phyloP scores from a whole-genome alignment of 1,140 invertebrate genomes.

The Fopius arisanus region DNA sequence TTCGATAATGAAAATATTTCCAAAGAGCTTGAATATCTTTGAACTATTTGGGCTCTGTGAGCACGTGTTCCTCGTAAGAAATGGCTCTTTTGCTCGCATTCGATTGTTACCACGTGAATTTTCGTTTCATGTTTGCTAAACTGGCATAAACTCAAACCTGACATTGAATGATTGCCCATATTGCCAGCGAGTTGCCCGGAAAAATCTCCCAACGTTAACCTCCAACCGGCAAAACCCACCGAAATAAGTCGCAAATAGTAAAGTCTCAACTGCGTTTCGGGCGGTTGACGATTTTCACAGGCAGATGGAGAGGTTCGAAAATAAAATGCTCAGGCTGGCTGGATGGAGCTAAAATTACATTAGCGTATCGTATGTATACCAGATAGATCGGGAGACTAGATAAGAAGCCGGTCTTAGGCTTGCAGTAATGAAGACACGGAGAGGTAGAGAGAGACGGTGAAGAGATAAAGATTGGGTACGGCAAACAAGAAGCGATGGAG shows the following conservation, averaged over 20 bases:
- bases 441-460: background rate
- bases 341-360: constrained; percentile 27
- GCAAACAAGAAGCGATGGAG: background rate
- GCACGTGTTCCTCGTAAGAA: background rate
- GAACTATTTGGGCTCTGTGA: background rate
- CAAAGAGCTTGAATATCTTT: too few relatives aligned
- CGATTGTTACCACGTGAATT: constrained; percentile 4
- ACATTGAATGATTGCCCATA: constrained; percentile 9
- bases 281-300: constrained; percentile 3
- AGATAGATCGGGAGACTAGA: constrained; percentile 26
- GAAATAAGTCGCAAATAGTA: background rate
- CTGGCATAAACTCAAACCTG: constrained; percentile 6
- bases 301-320: constrained; percentile 1
- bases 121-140: constrained; percentile 8
- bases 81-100: background rate
- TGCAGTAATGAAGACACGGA: constrained; percentile 27
- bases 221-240: background rate
- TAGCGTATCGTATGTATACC: constrained; percentile 27
- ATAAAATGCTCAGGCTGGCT: constrained; percentile 6
- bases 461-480: constrained; percentile 13
- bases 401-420: constrained; percentile 24
- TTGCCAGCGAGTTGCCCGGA: background rate
- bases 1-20: too few relatives aligned
- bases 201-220: background rate
- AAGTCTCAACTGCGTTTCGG: background rate